These are phyloP conservation scores for Neotoma lepida DNA, from an alignment of 2,113 vertebrate genomes.

Conservation along the genomic window DNA sequence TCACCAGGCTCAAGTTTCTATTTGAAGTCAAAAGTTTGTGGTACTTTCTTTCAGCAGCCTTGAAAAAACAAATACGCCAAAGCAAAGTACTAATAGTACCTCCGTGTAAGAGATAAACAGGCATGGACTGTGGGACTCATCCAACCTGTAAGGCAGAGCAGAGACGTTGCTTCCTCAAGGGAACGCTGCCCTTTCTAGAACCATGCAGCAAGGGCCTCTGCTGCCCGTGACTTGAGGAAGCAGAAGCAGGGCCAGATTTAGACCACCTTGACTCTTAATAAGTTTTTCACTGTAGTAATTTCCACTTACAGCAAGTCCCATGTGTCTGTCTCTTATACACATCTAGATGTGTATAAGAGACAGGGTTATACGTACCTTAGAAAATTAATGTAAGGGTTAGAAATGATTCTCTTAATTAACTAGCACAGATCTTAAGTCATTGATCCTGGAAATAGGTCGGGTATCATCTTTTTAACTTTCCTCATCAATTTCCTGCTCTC, in stretches of 20 bases:
- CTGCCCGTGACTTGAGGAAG: neutral
- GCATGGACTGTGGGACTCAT: neutral
- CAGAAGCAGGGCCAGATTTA: neutral
- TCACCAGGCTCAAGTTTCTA: neutral
- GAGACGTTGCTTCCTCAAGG: neutral
- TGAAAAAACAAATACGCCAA: neutral
- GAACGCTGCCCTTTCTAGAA: neutral
- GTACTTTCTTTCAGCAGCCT: neutral
- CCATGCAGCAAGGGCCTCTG: neutral
- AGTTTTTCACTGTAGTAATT: neutral
- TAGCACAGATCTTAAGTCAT: neutral
- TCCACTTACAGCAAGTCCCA: neutral
- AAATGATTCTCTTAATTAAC: neutral
- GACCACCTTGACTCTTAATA: neutral
- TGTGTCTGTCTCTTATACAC: too few species aligned
- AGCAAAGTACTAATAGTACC: neutral
- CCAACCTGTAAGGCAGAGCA: neutral
- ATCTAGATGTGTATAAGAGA: too few species aligned
- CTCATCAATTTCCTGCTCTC: neutral
- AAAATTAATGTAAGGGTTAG: constrained; percentile 23
- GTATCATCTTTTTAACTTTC: neutral
- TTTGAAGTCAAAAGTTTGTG: neutral
- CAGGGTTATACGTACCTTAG: neutral
- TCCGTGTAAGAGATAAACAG: constrained; percentile 5
- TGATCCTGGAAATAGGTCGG: neutral